A percentile compares a stretch with the other conserved stretches of the same genome.
These are phyloP conservation scores for Tanypteryx hageni DNA, from an alignment of 2,888 invertebrate genomes.

Conservation along the genomic window DNA sequence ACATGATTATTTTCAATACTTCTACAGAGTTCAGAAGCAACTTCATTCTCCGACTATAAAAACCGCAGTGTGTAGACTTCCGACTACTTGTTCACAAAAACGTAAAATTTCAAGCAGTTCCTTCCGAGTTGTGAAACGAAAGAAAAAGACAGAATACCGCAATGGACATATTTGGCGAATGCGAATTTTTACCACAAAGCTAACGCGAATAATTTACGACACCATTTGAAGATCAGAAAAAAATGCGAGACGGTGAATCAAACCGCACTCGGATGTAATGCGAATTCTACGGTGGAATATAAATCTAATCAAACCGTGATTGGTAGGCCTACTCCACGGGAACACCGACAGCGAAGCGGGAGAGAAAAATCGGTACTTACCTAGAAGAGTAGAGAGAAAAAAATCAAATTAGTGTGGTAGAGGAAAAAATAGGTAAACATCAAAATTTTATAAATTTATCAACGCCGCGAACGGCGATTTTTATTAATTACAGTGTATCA, in stretches of 20 bases:
- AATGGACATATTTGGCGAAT: not conserved
- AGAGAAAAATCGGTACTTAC: conserved; percentile 33
- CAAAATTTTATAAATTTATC: not conserved
- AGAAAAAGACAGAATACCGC: not conserved
- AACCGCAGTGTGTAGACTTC: too few relatives aligned
- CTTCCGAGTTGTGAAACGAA: not conserved
- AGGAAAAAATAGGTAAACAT: not conserved
- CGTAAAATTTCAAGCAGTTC: not conserved
- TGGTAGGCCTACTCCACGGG: not conserved
- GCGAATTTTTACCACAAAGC: not conserved
- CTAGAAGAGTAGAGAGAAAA: conserved; percentile 4
- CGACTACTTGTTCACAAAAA: not conserved
- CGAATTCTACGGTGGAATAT: not conserved
- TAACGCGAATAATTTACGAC: not conserved
- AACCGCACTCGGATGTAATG: not conserved
- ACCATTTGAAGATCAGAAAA: not conserved
- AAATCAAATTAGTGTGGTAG: not conserved
- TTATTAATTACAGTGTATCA: not conserved
- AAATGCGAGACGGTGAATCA: not conserved
- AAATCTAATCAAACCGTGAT: conserved; percentile 46
- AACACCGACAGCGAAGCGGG: not conserved
- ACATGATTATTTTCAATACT: too few relatives aligned
- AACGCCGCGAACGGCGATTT: not conserved
- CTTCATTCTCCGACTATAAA: too few relatives aligned
- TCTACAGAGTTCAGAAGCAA: too few relatives aligned